These are phyloP conservation scores for Parnassius apollo DNA, from an alignment of 2,888 invertebrate genomes.

Conservation along the genomic window DNA sequence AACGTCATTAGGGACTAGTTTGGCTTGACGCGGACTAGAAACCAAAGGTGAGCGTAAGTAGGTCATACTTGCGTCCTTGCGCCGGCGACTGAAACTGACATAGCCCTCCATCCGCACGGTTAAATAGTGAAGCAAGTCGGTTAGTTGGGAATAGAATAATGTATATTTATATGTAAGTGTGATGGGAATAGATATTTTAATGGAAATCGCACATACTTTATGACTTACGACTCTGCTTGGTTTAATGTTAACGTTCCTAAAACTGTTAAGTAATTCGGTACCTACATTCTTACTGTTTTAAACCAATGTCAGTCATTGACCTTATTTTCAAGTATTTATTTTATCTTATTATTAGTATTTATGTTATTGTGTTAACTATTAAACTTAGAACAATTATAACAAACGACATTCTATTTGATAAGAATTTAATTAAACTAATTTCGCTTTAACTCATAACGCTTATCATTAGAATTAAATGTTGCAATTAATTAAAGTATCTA, in stretches of 20 bases:
- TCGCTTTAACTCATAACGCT: no score
- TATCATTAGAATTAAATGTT: no score
- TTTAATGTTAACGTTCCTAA: neutral
- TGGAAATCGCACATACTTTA: constrained; percentile 11
- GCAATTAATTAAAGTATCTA: no score
- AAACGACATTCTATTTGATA: no score
- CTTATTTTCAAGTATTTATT: no score
- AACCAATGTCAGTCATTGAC: no score
- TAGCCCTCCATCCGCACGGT: constrained; percentile 49
- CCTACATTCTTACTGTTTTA: no score
- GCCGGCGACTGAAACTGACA: constrained; percentile 46
- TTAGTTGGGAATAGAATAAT: constrained; percentile 1
- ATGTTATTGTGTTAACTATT: no score
- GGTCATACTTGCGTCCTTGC: constrained; percentile 69
- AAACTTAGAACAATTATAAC: no score
- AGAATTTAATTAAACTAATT: no score
- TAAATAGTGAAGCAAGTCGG: constrained; percentile 14
- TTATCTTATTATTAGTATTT: no score
- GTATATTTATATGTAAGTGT: neutral
- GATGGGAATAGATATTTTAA: constrained; percentile 3
- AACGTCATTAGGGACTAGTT: constrained; percentile 46
- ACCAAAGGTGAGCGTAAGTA: constrained; percentile 74
- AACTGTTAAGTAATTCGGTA: no score
- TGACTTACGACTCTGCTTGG: neutral
- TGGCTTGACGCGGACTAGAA: constrained; percentile 49